Base-by-base conservation (phyloP, 2,888 invertebrate species). In the Microctonus brassicae region DNA sequence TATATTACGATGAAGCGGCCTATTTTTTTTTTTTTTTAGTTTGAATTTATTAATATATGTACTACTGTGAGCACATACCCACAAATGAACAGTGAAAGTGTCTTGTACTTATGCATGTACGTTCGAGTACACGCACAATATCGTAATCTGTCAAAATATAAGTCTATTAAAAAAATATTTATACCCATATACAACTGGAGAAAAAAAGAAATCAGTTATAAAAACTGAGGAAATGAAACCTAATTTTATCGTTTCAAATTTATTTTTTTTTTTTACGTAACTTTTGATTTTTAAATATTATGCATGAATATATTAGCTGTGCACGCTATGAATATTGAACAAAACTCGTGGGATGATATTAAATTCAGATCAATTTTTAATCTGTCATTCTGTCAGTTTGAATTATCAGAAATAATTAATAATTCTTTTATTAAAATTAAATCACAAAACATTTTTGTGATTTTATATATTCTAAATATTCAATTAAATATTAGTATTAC, bases 141-240 rank as follows among this genome's bases (percentile, higher is more conserved):
- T 60, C 60, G 34, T 33, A 47, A 47, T n/a, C 60, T 34, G 60
- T 60, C 60, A 60, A 60, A 60, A 34, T 60, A 34, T 34, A n/a
- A 34, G 33, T 20, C 34, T 60, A 58, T 36, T 60, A 20, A 60
- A 60, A 47, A 47, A 60, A 60, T 60, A 60, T 60, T 34, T 60
- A 60, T 34, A 20, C 34, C 4, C 24, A 24, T 60, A 17, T 17
- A 47, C 20, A 17, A 47, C 47, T 55, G 10, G 10, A 9, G 10
- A 36, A 9, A 10, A 47, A 47, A 47, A 6, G 33, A 36, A 34
- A 36, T 60, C 33, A 29, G 57, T 57, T 29, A n/a, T 26, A 60
- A 60, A 60, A 60, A 34, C 34, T 60, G 60, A 60, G 47, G 47
- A 47, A 47, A 47, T 47, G 47, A 17, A n/a, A 17, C n/a, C 17